These are phyloP conservation scores for Platichthys stellatus DNA, from an alignment of 2,113 vertebrate genomes.

Conservation along the genomic window DNA sequence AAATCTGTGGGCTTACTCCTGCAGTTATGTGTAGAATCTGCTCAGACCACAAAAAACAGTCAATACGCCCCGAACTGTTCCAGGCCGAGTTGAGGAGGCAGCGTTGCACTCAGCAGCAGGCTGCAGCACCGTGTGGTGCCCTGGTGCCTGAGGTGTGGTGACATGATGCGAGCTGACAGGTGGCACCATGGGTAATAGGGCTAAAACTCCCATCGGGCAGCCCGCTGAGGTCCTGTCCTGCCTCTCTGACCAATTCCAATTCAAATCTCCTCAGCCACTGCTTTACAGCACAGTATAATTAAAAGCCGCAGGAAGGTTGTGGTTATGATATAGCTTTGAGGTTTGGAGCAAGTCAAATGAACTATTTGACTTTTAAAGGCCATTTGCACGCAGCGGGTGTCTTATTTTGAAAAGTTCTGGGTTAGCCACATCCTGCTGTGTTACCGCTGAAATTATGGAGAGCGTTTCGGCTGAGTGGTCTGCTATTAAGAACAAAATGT, in stretches of 20 bases:
- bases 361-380: slow-evolving; percentile 6
- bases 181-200: slow-evolving; percentile 64
- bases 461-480: not conserved
- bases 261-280: slow-evolving; percentile 9
- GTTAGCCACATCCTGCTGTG: slow-evolving; percentile 14
- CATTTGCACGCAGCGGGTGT: slow-evolving; percentile 20
- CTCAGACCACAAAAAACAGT: slow-evolving; percentile 1
- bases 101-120: slow-evolving; percentile 62
- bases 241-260: slow-evolving; percentile 29
- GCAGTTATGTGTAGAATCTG: not conserved
- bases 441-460: slow-evolving; percentile 24
- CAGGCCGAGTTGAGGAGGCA: slow-evolving; percentile 18
- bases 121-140: slow-evolving; percentile 66
- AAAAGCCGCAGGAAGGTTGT: slow-evolving; percentile 34
- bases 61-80: not conserved
- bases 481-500: not conserved
- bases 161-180: slow-evolving; percentile 72
- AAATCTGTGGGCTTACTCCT: not conserved
- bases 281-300: slow-evolving; percentile 14
- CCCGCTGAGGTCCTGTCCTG: slow-evolving; percentile 47
- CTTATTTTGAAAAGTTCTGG: slow-evolving; percentile 33
- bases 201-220: slow-evolving; percentile 66
- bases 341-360: slow-evolving; percentile 2
- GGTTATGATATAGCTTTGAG: slow-evolving; percentile 13
- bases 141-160: slow-evolving; percentile 70